These are phyloP conservation scores for Axis porcinus DNA, from an alignment of 2,113 vertebrate species.

Conservation along the genomic window DNA sequence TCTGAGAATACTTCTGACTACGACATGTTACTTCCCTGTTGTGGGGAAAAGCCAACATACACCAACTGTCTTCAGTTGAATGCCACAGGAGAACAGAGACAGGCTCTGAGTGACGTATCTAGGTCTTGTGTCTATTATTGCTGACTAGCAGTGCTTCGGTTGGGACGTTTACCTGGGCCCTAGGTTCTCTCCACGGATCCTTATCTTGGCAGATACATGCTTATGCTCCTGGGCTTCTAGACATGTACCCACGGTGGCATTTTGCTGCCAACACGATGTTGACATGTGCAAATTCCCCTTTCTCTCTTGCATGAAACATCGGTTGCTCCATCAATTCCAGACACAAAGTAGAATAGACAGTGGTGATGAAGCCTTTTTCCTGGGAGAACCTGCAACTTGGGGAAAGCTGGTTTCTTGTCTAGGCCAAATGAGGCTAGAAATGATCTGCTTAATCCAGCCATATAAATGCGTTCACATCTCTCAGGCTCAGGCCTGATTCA, in stretches of 20 bases:
- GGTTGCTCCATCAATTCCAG: conserved; percentile 13
- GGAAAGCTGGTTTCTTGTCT: background rate
- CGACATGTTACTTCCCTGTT: background rate
- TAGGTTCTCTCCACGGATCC: background rate
- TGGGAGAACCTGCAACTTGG: conserved; percentile 13
- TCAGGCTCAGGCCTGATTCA: background rate
- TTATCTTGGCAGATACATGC: conserved; percentile 5
- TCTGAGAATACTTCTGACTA: background rate
- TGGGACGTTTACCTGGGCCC: background rate
- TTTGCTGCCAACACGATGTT: background rate
- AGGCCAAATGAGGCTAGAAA: conserved; percentile 30
- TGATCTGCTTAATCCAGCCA: background rate
- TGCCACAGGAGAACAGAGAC: background rate
- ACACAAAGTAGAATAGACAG: conserved; percentile 45
- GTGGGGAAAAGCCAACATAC: background rate
- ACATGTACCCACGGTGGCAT: background rate
- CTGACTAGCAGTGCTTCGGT: background rate
- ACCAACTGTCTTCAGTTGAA: background rate
- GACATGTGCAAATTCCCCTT: conserved; percentile 17
- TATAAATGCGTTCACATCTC: background rate
- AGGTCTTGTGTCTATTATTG: background rate
- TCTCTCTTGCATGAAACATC: background rate
- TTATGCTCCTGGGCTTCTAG: background rate
- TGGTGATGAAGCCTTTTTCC: conserved; percentile 14
- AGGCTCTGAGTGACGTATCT: background rate